Conservation (phyloP, 2,113 vertebrate species). For the Hucho hucho region DNA sequence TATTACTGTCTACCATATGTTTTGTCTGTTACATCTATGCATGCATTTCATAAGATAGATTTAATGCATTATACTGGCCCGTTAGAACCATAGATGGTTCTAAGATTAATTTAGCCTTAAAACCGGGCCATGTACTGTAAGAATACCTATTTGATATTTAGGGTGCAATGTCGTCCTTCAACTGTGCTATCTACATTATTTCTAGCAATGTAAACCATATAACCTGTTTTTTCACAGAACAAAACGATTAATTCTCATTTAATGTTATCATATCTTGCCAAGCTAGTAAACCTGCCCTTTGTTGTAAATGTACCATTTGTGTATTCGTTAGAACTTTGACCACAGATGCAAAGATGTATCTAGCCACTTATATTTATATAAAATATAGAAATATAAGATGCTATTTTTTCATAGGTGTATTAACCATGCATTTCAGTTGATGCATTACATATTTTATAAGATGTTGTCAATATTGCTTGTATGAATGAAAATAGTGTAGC, state of each 20-base stretch:
- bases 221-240: slow-evolving; percentile 53
- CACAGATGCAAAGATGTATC: not conserved
- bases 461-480: not conserved
- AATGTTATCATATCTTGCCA: slow-evolving; percentile 35
- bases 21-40: slow-evolving; percentile 60
- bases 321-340: slow-evolving; percentile 8
- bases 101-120: no score
- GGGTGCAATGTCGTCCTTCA: slow-evolving; percentile 58
- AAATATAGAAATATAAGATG: slow-evolving; percentile 8
- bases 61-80: slow-evolving; percentile 4
- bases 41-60: slow-evolving; percentile 44
- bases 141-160: slow-evolving; percentile 24
- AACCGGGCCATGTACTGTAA: slow-evolving; percentile 25
- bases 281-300: slow-evolving; percentile 4
- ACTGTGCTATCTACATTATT: slow-evolving; percentile 30
- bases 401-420: slow-evolving; percentile 15
- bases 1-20: slow-evolving; percentile 27
- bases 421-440: slow-evolving; percentile 7
- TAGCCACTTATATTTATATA: slow-evolving; percentile 29
- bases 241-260: slow-evolving; percentile 23
- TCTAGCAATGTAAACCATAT: slow-evolving; percentile 24
- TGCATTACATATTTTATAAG: not conserved
- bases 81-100: no score
- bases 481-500: not conserved
- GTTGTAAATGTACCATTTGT: not conserved